Evolutionary conservation across 2,888 invertebrate genomes (phyloP), one percentile per base, ranked within the genome.

Genomic region (Diarsia dahlii): DNA sequence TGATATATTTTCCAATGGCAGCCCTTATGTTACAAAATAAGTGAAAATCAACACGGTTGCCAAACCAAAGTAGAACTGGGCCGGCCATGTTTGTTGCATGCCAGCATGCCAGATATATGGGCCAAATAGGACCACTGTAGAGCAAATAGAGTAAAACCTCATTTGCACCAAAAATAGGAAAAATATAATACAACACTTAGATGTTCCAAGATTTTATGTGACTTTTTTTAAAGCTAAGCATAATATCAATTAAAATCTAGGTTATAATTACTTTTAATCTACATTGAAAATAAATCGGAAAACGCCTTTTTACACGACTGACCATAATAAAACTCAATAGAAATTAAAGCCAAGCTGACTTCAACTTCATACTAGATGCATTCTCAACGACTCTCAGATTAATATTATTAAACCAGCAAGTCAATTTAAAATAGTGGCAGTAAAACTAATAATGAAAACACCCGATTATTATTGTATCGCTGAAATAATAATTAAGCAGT

Each of bases 41-140:
- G 80, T 74, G 70, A 75, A 62, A 74, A 79, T 48, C 60, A 70
- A 48, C 65, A n/a, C 45, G 34, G 52, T n/a, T 71, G 81, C 80
- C 75, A 80, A 81, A 71, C 75, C 54, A 39, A 74, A 68, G 54
- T 84, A 46, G 63, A 80, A 71, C 80, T 80, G 50, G 81, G 84
- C 60, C 75, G 68, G 64, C 80, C 80, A 80, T 69, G 68, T 74
- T 84, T 50, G 64, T 65, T 65, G 60, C 79, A 66, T 63, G 63
- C 45, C 18, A 56, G 62, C 80, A 52, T 71, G 68, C 80, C 74
- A 84, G 75, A n/a, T 80, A 81, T 80, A 81, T 84, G 71, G 80
- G 80, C 80, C 84, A 84, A 64, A 65, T 62, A 54, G 34, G 23
- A 50, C 0, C 20, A 66, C 12, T 10, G 10, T 23, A 6, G 28